Evolutionary conservation across 2,113 vertebrate genomes (phyloP).

Genomic region (Dipodomys spectabilis): DNA sequence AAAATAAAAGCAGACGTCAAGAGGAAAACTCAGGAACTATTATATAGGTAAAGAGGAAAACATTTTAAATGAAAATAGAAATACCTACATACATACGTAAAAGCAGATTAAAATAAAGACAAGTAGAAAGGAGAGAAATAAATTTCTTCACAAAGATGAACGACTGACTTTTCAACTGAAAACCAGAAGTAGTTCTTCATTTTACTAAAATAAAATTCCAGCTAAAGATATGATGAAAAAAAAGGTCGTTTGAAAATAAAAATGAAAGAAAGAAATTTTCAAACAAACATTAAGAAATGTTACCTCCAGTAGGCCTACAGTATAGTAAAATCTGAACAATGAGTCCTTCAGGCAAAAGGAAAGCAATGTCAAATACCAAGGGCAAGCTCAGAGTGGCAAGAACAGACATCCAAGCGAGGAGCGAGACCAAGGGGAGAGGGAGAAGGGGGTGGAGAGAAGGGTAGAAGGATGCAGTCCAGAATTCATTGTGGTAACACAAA

Average conservation of each 20-base stretch:
- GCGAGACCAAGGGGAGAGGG: no score
- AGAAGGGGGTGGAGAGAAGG: no score
- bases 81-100: background rate
- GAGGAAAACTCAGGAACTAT: background rate
- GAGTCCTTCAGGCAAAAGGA: background rate
- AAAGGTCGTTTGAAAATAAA: background rate
- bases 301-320: background rate
- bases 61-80: background rate
- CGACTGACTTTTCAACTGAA: background rate
- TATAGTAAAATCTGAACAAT: background rate
- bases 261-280: background rate
- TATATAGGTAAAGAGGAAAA: background rate
- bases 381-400: background rate
- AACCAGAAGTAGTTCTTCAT: background rate
- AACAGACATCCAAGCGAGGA: no score
- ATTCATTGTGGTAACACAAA: no score
- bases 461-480: no score
- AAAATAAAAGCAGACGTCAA: background rate
- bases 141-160: conserved; percentile 2
- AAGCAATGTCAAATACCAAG: background rate
- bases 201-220: background rate
- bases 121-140: background rate
- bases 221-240: background rate
- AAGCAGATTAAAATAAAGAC: background rate
- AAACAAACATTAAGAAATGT: conserved; percentile 33